Conservation (phyloP, 2,888 invertebrate genomes). For the Clepsis dumicolana region DNA sequence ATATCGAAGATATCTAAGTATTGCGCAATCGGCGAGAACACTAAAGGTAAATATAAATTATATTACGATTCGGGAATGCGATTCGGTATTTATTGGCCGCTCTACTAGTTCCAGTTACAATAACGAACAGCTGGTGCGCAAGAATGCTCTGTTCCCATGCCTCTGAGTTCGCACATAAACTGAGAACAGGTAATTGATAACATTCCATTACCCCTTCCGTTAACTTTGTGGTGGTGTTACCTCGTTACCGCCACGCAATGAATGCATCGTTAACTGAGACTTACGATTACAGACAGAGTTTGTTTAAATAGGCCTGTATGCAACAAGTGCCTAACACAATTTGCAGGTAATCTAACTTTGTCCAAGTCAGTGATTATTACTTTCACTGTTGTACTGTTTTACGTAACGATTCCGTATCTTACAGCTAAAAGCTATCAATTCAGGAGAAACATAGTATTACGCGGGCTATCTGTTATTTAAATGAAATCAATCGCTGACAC, state of each 20-base stretch:
- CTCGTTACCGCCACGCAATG: constrained; percentile 30
- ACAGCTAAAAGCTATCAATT: constrained; percentile 47
- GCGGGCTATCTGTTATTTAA: constrained; percentile 42
- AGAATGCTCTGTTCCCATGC: constrained; percentile 62
- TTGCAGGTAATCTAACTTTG: constrained; percentile 47
- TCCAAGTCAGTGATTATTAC: constrained; percentile 49
- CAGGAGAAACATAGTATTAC: constrained; percentile 39
- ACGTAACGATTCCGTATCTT: constrained; percentile 47
- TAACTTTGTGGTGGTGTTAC: not conserved
- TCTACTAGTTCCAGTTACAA: constrained; percentile 61
- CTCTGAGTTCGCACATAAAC: constrained; percentile 35
- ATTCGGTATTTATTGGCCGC: constrained; percentile 76
- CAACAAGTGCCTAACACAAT: constrained; percentile 46
- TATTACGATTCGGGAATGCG: constrained; percentile 72
- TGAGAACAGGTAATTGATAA: constrained; percentile 4
- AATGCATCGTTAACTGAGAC: constrained; percentile 15
- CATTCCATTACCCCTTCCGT: constrained; percentile 31
- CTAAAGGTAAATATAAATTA: constrained; percentile 58
- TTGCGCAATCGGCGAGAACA: constrained; percentile 61
- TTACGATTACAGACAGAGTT: constrained; percentile 27
- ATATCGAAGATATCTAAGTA: constrained; percentile 41
- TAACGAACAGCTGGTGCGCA: constrained; percentile 66
- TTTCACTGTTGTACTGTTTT: constrained; percentile 53
- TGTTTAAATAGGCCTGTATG: constrained; percentile 38
- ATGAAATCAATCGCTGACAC: constrained; percentile 43